Evolutionary conservation across 1,140 invertebrate genomes (phyloP).

Genomic region (Thaumetopoea pityocampa): DNA sequence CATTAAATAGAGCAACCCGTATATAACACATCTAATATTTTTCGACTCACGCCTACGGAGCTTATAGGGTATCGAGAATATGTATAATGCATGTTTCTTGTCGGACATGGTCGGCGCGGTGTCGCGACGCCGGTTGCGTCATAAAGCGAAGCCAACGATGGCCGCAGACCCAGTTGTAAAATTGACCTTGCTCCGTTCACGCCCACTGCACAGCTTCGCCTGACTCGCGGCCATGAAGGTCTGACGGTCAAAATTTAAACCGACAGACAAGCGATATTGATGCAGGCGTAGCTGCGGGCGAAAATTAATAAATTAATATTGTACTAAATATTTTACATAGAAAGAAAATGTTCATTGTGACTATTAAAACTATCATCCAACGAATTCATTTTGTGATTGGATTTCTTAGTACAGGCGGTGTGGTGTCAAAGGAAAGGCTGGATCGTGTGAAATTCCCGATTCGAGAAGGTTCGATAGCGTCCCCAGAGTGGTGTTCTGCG

Average conservation of each 20-base stretch:
- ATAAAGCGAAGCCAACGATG: slow-evolving; percentile 55
- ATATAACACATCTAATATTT: slow-evolving; percentile 13
- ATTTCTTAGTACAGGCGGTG: neutral
- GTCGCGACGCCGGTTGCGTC: slow-evolving; percentile 36
- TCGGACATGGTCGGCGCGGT: slow-evolving; percentile 19
- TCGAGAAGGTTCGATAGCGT: slow-evolving; percentile 11
- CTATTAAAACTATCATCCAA: neutral
- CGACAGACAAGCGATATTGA: neutral
- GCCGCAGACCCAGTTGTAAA: slow-evolving; percentile 52
- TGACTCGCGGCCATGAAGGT: slow-evolving; percentile 4
- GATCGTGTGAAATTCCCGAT: slow-evolving; percentile 13
- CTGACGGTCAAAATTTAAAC: slow-evolving; percentile 1
- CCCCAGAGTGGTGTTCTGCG: slow-evolving; percentile 10
- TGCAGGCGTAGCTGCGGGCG: too few species aligned
- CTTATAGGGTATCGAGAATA: slow-evolving; percentile 22
- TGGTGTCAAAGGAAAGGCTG: slow-evolving; percentile 7
- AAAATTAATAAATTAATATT: too few species aligned
- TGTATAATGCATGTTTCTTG: slow-evolving; percentile 24
- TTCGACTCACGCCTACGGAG: slow-evolving; percentile 17
- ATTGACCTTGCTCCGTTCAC: slow-evolving; percentile 44
- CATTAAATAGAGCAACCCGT: slow-evolving; percentile 13
- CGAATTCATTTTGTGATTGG: neutral
- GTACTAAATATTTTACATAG: too few species aligned
- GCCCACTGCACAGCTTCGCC: slow-evolving; percentile 6
- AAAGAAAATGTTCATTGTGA: neutral